These are phyloP conservation scores for Microhierax caerulescens DNA, from an alignment of 2,797 vertebrate species.

Conservation along the genomic window DNA sequence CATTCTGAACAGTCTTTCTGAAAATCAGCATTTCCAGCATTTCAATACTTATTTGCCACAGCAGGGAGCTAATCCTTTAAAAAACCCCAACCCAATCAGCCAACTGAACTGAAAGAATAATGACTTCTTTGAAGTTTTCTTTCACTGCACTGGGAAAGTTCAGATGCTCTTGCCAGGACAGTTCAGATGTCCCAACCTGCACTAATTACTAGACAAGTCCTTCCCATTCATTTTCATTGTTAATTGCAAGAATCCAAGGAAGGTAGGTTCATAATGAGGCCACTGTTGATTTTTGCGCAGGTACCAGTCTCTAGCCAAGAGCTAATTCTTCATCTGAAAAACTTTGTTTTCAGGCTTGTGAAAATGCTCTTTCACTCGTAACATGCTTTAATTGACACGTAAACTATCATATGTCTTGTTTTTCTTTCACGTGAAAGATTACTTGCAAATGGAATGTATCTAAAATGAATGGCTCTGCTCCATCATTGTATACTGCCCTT, in stretches of 20 bases:
- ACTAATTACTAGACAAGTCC: constrained; percentile 65
- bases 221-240: constrained; percentile 38
- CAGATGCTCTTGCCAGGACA: constrained; percentile 63
- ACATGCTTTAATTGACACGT: constrained; percentile 47
- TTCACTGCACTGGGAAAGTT: constrained; percentile 67
- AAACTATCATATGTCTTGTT: constrained; percentile 49
- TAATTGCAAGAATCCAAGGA: constrained; percentile 23
- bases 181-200: constrained; percentile 65
- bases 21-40: constrained; percentile 61
- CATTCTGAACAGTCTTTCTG: constrained; percentile 49
- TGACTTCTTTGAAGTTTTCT: constrained; percentile 64
- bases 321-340: constrained; percentile 28
- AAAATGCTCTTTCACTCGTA: constrained; percentile 41
- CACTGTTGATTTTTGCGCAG: constrained; percentile 47
- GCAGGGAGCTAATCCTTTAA: constrained; percentile 56
- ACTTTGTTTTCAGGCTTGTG: constrained; percentile 6
- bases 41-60: constrained; percentile 63
- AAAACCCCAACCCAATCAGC: constrained; percentile 30
- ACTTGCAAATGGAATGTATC: constrained; percentile 56
- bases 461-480: constrained; percentile 53
- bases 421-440: constrained; percentile 60
- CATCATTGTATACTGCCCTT: constrained; percentile 37
- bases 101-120: constrained; percentile 65
- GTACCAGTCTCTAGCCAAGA: constrained; percentile 38
- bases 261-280: constrained; percentile 25